A percentile compares a stretch with the other conserved stretches of the same genome.
phyloP scores from a whole-genome alignment of 1,140 invertebrate species.

The Marisa cornuarietis region DNA sequence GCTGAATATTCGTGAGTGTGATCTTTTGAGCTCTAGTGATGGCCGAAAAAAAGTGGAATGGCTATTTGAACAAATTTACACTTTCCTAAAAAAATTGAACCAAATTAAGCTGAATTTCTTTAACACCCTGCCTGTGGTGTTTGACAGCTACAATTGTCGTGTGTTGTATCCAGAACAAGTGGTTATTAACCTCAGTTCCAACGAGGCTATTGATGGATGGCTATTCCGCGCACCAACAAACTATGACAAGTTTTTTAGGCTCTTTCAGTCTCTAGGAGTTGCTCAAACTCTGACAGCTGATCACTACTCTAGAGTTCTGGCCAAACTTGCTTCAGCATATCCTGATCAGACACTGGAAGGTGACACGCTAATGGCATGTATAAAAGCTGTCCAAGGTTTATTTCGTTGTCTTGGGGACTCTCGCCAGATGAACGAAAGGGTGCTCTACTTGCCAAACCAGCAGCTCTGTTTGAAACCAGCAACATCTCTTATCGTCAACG shows the following conservation, averaged over 20 bases:
- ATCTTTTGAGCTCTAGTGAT: neutral
- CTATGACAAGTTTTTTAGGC: neutral
- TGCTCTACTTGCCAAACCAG: neutral
- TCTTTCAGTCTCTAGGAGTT: neutral
- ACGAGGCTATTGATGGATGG: neutral
- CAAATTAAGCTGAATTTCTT: neutral
- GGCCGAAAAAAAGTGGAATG: neutral
- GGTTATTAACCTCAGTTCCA: neutral
- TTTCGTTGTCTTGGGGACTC: neutral
- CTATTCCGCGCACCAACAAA: neutral
- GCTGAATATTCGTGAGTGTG: neutral
- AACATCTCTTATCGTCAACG: neutral
- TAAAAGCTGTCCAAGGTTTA: neutral
- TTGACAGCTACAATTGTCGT: neutral
- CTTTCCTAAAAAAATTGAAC: neutral
- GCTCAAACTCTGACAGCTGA: neutral
- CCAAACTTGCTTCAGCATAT: neutral
- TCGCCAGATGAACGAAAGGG: neutral
- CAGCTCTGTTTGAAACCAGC: neutral
- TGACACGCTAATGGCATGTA: neutral
- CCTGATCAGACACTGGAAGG: neutral
- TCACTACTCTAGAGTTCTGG: neutral
- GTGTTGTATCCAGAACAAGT: neutral
- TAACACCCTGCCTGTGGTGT: neutral
- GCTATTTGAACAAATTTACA: neutral